Base-by-base conservation (phyloP, 2,797 vertebrate species). In the Percopsis omiscomaycus region DNA sequence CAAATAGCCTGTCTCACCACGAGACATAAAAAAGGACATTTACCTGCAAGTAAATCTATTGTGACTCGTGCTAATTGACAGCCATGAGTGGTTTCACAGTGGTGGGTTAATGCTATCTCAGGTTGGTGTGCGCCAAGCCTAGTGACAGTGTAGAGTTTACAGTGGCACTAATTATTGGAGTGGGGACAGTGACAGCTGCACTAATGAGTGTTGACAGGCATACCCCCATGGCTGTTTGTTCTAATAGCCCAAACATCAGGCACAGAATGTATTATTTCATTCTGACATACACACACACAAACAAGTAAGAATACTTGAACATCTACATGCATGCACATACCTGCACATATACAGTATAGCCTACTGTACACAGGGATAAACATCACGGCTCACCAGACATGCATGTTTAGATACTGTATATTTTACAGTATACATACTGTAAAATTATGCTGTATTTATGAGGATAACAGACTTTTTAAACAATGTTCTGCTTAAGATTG, bases 161-260 rank as follows among this genome's bases (percentile, higher is more conserved):
- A 77, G 81, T 83, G 81, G 77, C 80, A 71, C 82, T 87, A 87
- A 89, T 91, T 89, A 87, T 80, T 82, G 78, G 83, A 83, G 76
- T 80, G 69, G 77, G 51, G 48, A 66, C 27, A 22, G 77, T 83
- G 87, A 90, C 85, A 85, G 84, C 76, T 48, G 60, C n/a, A 59
- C 86, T 91, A 93, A 95, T 90, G 86, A 88, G 89, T 90, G 88
- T 84, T 94, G 94, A 93, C 84, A 90, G 82, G 82, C 87, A 91
- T 88, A 90, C 89, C 92, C 92, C 88, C 90, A 89, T 76, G 91
- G 92, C 87, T 91, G 81, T 93, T 89, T 91, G 87, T 88, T 92
- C 89, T 88, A 86, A 88, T 87, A 83, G 83, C 84, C 89, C 78
- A 88, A 94, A 92, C 87, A 92, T 85, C 81, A 87, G 88, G 90